A percentile compares a stretch with the other conserved stretches of the same genome.
Evolutionary conservation across 2,113 vertebrate species (phyloP).

Genomic region (Genyomyrus donnyi): DNA sequence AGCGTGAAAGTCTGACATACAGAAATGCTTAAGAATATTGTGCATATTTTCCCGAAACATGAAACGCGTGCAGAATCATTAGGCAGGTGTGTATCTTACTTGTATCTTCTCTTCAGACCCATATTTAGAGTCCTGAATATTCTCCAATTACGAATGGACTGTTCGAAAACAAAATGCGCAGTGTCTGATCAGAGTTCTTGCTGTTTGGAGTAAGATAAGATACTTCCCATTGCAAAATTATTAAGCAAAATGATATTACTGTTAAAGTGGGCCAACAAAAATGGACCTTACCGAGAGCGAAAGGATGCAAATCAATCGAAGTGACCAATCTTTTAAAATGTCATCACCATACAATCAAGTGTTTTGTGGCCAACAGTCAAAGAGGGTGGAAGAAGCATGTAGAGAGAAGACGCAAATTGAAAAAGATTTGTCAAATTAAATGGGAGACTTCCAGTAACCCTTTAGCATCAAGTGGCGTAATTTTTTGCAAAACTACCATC

Average conservation of each 20-base stretch:
- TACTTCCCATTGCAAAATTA: background rate
- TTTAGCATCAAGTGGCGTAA: background rate
- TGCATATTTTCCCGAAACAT: background rate
- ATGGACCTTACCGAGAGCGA: background rate
- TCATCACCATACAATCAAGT: background rate
- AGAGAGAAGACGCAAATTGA: background rate
- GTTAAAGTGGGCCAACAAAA: background rate
- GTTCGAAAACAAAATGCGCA: background rate
- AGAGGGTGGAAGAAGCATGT: background rate
- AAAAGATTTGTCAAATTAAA: background rate
- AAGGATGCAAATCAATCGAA: background rate
- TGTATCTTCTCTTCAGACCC: background rate
- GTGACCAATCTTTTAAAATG: background rate
- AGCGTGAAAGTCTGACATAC: background rate
- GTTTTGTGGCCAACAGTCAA: background rate
- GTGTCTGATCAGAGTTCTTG: background rate
- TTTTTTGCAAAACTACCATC: background rate
- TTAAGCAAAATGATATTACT: background rate
- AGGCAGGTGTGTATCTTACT: background rate
- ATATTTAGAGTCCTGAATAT: background rate
- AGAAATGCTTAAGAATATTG: background rate
- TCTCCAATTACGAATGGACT: background rate
- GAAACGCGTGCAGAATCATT: background rate
- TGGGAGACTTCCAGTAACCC: background rate
- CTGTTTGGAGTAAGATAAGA: background rate